phyloP scores from a whole-genome alignment of 37 sponge, comb jelly and placozoan species.

The Cliona cf. orientalis region DNA sequence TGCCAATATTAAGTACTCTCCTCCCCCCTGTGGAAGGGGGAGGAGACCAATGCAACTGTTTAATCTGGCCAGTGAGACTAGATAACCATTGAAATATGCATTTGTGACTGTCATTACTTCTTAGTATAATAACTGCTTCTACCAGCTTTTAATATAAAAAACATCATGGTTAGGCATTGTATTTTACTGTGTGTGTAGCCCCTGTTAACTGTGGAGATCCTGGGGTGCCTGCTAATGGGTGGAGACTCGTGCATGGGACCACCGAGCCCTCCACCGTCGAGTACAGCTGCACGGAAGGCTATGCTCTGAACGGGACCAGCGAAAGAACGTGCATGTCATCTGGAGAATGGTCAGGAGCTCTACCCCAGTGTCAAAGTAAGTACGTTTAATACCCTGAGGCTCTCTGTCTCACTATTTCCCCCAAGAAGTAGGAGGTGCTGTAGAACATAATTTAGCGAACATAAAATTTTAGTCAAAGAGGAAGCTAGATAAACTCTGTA shows the following conservation, averaged over 20 bases:
- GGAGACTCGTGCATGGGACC: slow-evolving; percentile 13
- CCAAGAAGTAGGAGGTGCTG: too few species aligned
- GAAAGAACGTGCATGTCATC: slow-evolving; percentile 13
- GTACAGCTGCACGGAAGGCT: slow-evolving; percentile 41
- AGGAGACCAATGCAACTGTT: too few species aligned
- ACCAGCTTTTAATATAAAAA: not conserved
- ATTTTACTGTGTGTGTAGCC: not conserved
- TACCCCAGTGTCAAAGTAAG: slow-evolving; percentile 48
- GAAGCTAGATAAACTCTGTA: too few species aligned
- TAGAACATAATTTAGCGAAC: too few species aligned
- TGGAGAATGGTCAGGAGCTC: slow-evolving; percentile 54
- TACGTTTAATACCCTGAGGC: not conserved
- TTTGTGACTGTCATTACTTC: too few species aligned
- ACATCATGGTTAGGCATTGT: not conserved
- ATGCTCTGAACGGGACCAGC: slow-evolving; percentile 1
- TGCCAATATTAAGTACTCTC: too few species aligned
- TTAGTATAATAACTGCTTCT: too few species aligned
- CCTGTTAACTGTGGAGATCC: slow-evolving; percentile 48
- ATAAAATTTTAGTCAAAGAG: too few species aligned
- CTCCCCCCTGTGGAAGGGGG: too few species aligned
- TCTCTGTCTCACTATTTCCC: too few species aligned
- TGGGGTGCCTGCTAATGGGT: slow-evolving; percentile 37
- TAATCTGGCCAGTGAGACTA: too few species aligned
- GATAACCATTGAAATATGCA: too few species aligned
- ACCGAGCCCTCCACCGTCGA: slow-evolving; percentile 22